Conservation (phyloP, 2,888 invertebrate species). For the Rotaria macrura region DNA sequence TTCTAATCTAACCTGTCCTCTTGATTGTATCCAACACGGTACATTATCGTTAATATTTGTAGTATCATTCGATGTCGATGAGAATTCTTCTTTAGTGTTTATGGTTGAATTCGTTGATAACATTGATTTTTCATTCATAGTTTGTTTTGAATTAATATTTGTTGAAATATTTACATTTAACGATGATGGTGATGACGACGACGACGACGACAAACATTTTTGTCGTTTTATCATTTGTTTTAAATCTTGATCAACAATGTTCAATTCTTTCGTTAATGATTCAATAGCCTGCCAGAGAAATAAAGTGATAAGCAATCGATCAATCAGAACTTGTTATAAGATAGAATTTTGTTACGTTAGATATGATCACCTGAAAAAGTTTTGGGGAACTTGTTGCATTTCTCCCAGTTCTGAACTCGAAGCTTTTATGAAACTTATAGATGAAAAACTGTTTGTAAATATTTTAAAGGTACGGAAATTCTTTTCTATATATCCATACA, state of each 20-base stretch:
- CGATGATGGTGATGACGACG: constrained; percentile 35
- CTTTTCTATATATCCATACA: too few relatives aligned
- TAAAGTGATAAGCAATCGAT: constrained; percentile 33
- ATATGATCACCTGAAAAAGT: too few relatives aligned
- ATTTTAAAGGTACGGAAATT: too few relatives aligned
- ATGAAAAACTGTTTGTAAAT: too few relatives aligned
- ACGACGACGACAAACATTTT: too few relatives aligned
- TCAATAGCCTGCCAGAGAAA: constrained; percentile 43
- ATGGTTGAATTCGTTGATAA: neutral
- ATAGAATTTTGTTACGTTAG: too few relatives aligned
- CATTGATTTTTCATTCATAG: neutral
- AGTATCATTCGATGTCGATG: neutral
- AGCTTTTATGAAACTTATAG: too few relatives aligned
- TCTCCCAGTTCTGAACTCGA: too few relatives aligned
- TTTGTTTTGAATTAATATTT: neutral
- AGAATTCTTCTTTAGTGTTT: neutral
- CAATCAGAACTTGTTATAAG: too few relatives aligned
- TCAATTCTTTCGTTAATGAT: constrained; percentile 62
- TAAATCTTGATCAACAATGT: constrained; percentile 65
- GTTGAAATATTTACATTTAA: neutral
- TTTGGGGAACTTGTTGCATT: too few relatives aligned
- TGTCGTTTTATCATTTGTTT: constrained; percentile 61
- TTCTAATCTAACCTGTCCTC: neutral
- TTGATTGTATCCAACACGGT: neutral
- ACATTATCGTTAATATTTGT: neutral